Evolutionary conservation across 2,113 vertebrate species (phyloP), one percentile per base, ranked within the genome.

Genomic region (Genyomyrus donnyi): DNA sequence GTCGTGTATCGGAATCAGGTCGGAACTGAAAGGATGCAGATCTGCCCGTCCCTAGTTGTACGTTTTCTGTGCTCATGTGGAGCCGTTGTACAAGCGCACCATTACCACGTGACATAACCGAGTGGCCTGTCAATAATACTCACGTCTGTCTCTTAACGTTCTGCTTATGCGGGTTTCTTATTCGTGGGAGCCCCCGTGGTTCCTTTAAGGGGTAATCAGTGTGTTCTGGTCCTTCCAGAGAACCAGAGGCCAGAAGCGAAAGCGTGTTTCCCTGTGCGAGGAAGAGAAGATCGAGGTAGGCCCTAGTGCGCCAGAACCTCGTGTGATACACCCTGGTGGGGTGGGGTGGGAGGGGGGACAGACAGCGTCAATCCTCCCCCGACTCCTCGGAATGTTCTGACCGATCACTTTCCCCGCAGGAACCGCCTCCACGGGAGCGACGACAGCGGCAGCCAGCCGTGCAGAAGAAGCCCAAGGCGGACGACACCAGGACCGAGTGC

Each of bases 181-280:
- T 70, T 31, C 39, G 5, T 24, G 7, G 45, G 83, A 21, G 19
- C 3, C 24, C 45, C 85, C 90, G 7, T 91, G 93, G 85, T 89
- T 45, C 21, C 17, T 24, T n/a, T 80, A 39, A 62, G 27, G 9
- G 24, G 56, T 85, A 66, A 52, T 42, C 3, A 1, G 21, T 62
- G 15, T 80, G 2, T 50, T 45, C 52, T 66, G 80, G 13, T 93
- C 77, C 94, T 94, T 45, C 89, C 95, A 99, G 98, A 98, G 98
- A 97, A 99, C 98, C 95, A 97, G 98, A 96, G 98, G 98, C 91
- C 96, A 98, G 95, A 99, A 99, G 95, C 95, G 98, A 94, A 97
- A 96, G 91, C 93, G 96, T 17, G 96, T 97, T 90, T 97, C 97
- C 90, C 94, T 98, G 91, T 96, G 96, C 56, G 98, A 99, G 88